phyloP scores from a whole-genome alignment of 2,888 invertebrate genomes.

The Hypercompe scribonia region DNA sequence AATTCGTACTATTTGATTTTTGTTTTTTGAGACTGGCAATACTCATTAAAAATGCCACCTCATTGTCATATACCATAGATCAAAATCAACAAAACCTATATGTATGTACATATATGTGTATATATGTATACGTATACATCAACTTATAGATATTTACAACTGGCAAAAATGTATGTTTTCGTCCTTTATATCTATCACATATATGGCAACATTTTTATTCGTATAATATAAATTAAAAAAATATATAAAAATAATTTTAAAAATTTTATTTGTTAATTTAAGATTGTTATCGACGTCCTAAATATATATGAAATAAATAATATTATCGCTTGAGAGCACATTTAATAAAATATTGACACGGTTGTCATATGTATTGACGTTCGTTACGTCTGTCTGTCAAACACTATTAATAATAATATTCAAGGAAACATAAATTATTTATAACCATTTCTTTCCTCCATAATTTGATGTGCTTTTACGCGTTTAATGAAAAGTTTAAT shows the following conservation, averaged over 20 bases:
- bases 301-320: background rate
- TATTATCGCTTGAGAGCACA: constrained; percentile 16
- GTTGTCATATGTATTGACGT: background rate
- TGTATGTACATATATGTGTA: background rate
- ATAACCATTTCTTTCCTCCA: background rate
- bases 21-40: constrained; percentile 72
- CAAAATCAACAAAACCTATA: constrained; percentile 20
- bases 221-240: background rate
- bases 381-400: constrained; percentile 11
- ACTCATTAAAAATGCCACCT: constrained; percentile 76
- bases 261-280: constrained; percentile 7
- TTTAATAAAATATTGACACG: constrained; percentile 9
- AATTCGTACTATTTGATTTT: constrained; percentile 32
- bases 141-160: background rate
- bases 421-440: background rate
- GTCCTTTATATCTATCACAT: background rate
- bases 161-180: background rate
- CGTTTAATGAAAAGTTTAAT: constrained; percentile 7
- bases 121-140: background rate
- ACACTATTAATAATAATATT: constrained; percentile 3
- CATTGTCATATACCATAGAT: constrained; percentile 57
- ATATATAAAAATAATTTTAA: background rate
- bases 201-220: background rate
- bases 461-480: constrained; percentile 34
- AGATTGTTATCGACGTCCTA: background rate